Evolutionary conservation across 2,113 vertebrate species (phyloP).

Genomic region (Microcebus lehilahytsara): DNA sequence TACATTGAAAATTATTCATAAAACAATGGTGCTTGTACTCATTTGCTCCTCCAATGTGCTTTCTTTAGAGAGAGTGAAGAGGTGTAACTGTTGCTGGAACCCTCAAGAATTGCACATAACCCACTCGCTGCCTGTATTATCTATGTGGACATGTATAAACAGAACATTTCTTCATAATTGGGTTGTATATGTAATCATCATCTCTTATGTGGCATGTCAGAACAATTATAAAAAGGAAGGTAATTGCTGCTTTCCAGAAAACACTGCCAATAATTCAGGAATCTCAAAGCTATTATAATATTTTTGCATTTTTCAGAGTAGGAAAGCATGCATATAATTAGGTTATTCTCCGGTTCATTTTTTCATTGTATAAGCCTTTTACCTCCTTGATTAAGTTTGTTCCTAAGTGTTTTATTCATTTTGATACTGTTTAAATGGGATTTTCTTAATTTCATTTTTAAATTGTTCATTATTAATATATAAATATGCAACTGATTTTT

Average conservation of each 20-base stretch:
- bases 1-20: background rate
- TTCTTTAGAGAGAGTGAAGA: background rate
- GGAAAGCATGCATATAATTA: background rate
- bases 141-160: background rate
- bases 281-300: background rate
- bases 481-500: background rate
- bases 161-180: background rate
- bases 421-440: background rate
- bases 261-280: background rate
- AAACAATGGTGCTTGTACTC: background rate
- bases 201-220: background rate
- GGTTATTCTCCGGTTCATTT: background rate
- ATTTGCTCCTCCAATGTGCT: background rate
- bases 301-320: slow-evolving; percentile 10
- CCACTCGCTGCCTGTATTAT: background rate
- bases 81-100: background rate
- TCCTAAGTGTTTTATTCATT: background rate
- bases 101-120: background rate
- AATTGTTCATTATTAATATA: background rate
- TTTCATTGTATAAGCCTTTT: background rate
- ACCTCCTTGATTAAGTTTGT: background rate
- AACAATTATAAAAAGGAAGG: background rate
- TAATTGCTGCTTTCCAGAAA: background rate
- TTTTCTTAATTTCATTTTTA: background rate
- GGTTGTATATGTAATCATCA: background rate